Evolutionary conservation across 2,888 invertebrate genomes (phyloP), one percentile per base, ranked within the genome.

Genomic region (Yponomeuta plumbellus): DNA sequence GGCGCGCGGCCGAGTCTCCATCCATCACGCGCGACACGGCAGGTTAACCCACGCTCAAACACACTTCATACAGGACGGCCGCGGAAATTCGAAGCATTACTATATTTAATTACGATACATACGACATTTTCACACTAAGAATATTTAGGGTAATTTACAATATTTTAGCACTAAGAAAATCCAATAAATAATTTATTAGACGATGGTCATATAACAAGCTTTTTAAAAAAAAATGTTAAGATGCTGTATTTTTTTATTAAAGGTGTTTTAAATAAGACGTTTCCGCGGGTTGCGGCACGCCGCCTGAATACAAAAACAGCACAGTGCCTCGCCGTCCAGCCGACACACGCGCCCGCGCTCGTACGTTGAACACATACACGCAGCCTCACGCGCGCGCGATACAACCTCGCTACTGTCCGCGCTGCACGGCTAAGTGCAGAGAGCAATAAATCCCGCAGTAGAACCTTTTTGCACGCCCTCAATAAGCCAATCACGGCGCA

Each of bases 1-100:
- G 73, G 34, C 68, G 65, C 67, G 70, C 62, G 34, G 61, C 63
- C 17, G 34, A 34, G 8, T 34, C 34, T 26, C 17, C 61, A 61
- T n/a, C 17, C 34, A 23, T 44, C 20, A n/a, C 44, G 52, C 63
- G 20, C 63, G 63, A 39, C 26, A 39, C 20, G 62, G n/a, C 61
- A 61, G 23, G 62, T 39, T n/a, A 17, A 20, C 34, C 62, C 21
- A 21, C 44, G 21, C 17, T 22, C 23, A 20, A 40, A 52, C 44
- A 52, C 44, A 40, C 23, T 34, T 61, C 61, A 61, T 23, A 34
- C 56, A 61, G 26, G 39, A n/a, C 26, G n/a, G 40, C 34, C 17
- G 34, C 34, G 34, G 34, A 34, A 34, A 34, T 34, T 8, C 34
- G 8, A 34, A 3, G 3, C 34, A 34, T 26, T 2, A 26, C 26